Base-by-base conservation (phyloP, 2,113 vertebrate genomes). In the Electrona antarctica region DNA sequence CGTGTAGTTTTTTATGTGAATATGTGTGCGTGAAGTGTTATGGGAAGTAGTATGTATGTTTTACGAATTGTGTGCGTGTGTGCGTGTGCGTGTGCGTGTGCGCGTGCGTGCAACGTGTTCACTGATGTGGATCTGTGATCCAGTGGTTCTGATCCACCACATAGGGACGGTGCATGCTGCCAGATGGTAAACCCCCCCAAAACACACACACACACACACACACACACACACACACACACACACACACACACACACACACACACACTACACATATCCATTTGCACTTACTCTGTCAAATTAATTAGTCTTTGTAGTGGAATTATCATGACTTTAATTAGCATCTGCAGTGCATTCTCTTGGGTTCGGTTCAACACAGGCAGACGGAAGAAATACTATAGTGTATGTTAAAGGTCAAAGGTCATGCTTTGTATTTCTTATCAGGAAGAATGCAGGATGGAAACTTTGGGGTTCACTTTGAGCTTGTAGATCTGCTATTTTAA, bases 41-140 rank as follows among this genome's bases (percentile, higher is more conserved):
- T 41, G 33, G 33, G 33, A 41, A 41, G 33, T 41, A 6, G 33
- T 41, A 41, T 41, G 33, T 41, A 33, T 33, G 29, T 33, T 33
- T 33, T 33, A 33, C 29, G 29, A 33, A 33, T 69, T 70, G 79
- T 82, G 85, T 85, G 64, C 82, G 33, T 14, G 12, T 8, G 60
- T 61, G 60, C 7, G 33, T 62, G 60, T 14, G 11, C 14, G 60
- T 8, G 41, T 61, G 11, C 7, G 41, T 62, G 13, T 46, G 60
- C n/a, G 13, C 47, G 5, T 46, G 29, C 1, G 13, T 13, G 11
- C 29, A 4, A 13, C 13, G 8, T 21, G 41, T 94, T 93, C 95
- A 96, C 91, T 94, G 95, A 95, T 96, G 95, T 96, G 95, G 93
- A 96, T 96, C 95, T 90, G 86, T 94, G 92, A 95, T 94, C 95